Conservation (phyloP, 2,888 invertebrate genomes). For the Enchytraeus crypticus region DNA sequence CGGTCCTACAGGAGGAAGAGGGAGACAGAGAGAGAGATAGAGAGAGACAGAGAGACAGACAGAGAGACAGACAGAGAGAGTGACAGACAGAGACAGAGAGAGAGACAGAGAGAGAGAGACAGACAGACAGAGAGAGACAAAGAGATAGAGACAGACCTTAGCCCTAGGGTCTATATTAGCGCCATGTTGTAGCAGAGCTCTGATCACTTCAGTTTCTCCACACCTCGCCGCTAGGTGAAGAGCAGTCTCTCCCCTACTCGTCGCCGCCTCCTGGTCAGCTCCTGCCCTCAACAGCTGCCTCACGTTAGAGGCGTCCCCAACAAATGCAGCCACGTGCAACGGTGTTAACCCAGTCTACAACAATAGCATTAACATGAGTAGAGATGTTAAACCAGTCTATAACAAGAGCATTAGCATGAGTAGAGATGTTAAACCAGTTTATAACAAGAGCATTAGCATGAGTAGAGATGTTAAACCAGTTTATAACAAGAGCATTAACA, state of each 20-base stretch:
- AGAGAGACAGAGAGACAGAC: background rate
- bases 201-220: constrained; percentile 8
- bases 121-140: no score
- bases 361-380: no score
- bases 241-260: constrained; percentile 46
- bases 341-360: constrained; percentile 14
- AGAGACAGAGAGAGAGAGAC: no score
- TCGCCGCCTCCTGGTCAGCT: constrained; percentile 8
- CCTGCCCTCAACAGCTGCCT: constrained; percentile 10
- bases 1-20: background rate
- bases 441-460: no score
- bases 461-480: constrained; percentile 14
- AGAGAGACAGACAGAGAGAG: background rate
- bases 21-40: background rate
- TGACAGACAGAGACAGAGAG: no score
- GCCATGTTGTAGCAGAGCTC: constrained; percentile 9
- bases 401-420: no score
- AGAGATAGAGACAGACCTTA: no score
- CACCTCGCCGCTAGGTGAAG: constrained; percentile 61
- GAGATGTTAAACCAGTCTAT: constrained; percentile 14
- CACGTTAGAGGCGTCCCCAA: constrained; percentile 7
- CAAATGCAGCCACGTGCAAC: constrained; percentile 10
- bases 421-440: constrained; percentile 14
- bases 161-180: constrained; percentile 13
- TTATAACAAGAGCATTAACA: no score